A percentile compares a stretch with the other conserved stretches of the same genome.
Conservation (phyloP, 2,888 invertebrate species). For the Mechanitis mazaeus region DNA sequence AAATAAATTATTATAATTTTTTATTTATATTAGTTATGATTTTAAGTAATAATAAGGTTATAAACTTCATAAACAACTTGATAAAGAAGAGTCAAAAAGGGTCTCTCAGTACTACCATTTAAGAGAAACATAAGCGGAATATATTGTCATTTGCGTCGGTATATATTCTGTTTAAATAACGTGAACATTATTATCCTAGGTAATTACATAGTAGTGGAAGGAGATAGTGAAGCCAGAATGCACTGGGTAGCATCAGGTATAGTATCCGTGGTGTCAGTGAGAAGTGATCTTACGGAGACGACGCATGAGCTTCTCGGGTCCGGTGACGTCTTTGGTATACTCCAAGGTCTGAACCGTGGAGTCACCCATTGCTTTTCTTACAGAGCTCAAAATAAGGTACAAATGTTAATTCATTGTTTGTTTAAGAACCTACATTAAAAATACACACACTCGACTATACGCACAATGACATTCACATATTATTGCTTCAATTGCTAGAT, state of each 20-base stretch:
- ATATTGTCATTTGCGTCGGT: not conserved
- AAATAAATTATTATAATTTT: not conserved
- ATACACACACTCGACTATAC: too few relatives aligned
- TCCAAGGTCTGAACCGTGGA: slow-evolving; percentile 69
- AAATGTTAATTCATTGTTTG: slow-evolving; percentile 5
- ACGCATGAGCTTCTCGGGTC: slow-evolving; percentile 63
- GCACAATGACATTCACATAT: too few relatives aligned
- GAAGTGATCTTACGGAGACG: slow-evolving; percentile 61
- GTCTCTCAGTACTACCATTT: too few relatives aligned
- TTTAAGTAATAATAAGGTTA: too few relatives aligned
- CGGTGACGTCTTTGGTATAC: slow-evolving; percentile 72
- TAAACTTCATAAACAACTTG: too few relatives aligned
- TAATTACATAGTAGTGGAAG: slow-evolving; percentile 73
- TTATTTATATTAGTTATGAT: too few relatives aligned
- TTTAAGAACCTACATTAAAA: too few relatives aligned
- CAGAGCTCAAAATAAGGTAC: slow-evolving; percentile 67
- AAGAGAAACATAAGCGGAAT: not conserved
- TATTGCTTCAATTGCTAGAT: too few relatives aligned
- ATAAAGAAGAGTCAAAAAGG: too few relatives aligned
- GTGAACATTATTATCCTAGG: slow-evolving; percentile 37
- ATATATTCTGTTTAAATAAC: slow-evolving; percentile 3
- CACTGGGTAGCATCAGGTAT: slow-evolving; percentile 71
- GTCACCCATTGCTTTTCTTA: slow-evolving; percentile 72
- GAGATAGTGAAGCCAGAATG: slow-evolving; percentile 74
- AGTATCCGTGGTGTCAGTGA: slow-evolving; percentile 65